Evolutionary conservation across 2,113 vertebrate genomes (phyloP).

Genomic region (Diphyllodes magnificus): DNA sequence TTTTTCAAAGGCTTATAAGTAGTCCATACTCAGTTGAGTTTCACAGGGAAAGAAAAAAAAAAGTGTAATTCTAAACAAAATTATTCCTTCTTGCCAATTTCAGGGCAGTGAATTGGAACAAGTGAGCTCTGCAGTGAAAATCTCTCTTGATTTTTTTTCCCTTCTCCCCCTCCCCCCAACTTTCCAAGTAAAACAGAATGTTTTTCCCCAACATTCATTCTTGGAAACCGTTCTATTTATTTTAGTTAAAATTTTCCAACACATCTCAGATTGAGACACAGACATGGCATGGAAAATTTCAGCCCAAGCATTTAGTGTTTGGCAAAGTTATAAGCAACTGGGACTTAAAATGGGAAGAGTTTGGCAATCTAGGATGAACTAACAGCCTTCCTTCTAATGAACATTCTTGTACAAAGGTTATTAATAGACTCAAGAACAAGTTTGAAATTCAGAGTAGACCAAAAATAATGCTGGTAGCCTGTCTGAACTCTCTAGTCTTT

Average conservation of each 20-base stretch:
- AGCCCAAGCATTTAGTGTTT: neutral
- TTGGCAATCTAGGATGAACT: neutral
- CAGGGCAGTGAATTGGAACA: neutral
- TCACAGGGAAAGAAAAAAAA: neutral
- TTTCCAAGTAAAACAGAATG: neutral
- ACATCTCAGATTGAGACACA: slow-evolving; percentile 18
- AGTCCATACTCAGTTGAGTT: neutral
- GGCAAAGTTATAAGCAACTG: neutral
- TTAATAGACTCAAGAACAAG: neutral
- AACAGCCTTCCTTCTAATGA: slow-evolving; percentile 4
- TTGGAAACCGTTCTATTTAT: neutral
- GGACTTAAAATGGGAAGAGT: neutral
- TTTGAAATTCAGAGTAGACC: neutral
- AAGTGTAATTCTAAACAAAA: neutral
- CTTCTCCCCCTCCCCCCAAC: accelerated
- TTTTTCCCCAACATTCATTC: neutral
- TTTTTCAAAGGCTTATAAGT: neutral
- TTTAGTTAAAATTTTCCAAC: slow-evolving; percentile 35
- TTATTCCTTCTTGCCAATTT: neutral
- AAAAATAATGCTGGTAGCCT: neutral
- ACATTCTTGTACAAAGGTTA: neutral
- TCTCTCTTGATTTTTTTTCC: neutral
- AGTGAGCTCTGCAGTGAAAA: neutral
- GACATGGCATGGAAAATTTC: slow-evolving; percentile 18
- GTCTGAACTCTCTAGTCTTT: neutral